Conservation (phyloP, 2,113 vertebrate genomes). For the Lepus americanus region DNA sequence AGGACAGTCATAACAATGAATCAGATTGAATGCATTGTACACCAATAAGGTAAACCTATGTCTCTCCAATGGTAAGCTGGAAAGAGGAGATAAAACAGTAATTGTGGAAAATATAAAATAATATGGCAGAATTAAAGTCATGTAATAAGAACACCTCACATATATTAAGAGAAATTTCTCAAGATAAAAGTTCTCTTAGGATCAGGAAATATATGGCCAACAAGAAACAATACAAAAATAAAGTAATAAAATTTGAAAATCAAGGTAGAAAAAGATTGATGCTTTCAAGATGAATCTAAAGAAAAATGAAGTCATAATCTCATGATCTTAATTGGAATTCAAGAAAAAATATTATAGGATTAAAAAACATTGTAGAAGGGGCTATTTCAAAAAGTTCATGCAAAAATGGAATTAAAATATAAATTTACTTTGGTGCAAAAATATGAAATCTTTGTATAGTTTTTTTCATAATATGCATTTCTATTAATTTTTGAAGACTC, state of each 20-base stretch:
- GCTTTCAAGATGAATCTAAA: background rate
- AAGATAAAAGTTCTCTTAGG: background rate
- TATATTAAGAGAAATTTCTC: background rate
- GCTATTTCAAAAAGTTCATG: too few relatives aligned
- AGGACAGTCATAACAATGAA: background rate
- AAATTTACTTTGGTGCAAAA: too few relatives aligned
- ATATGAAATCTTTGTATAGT: too few relatives aligned
- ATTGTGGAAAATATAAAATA: background rate
- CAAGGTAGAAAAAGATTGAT: background rate
- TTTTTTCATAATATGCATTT: too few relatives aligned
- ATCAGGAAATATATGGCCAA: background rate
- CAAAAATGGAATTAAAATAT: too few relatives aligned
- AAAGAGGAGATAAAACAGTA: background rate
- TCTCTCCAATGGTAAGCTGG: background rate
- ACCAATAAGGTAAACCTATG: background rate
- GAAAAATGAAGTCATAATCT: background rate
- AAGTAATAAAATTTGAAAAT: background rate
- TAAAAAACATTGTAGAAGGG: background rate
- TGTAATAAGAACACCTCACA: background rate
- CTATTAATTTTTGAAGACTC: too few relatives aligned
- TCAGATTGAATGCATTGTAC: background rate
- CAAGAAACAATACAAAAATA: background rate
- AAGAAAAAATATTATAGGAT: background rate
- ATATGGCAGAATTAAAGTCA: background rate
- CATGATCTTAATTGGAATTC: background rate